Evolutionary conservation across 2,888 invertebrate species (phyloP).

Genomic region (Ditylenchus weischeri): DNA sequence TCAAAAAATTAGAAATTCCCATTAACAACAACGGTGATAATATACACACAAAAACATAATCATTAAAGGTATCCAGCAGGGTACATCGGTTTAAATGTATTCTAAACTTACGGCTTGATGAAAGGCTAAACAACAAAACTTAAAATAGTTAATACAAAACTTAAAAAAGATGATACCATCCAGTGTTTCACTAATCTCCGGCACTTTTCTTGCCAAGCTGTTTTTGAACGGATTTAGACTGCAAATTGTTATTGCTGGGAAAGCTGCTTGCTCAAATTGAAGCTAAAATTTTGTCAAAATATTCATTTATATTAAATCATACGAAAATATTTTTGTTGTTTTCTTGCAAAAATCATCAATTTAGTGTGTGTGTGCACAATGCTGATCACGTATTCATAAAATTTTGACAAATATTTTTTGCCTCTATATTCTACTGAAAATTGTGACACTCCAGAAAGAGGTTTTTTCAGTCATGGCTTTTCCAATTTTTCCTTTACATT

Average conservation of each 20-base stretch:
- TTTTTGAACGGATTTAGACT: constrained; percentile 54
- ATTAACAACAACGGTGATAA: too few species aligned
- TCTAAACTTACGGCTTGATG: not conserved
- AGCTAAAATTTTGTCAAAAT: constrained; percentile 42
- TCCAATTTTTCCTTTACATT: too few species aligned
- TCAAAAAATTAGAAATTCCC: too few species aligned
- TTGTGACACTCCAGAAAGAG: too few species aligned
- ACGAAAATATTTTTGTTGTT: not conserved
- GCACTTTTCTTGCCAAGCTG: constrained; percentile 49
- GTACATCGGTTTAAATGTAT: too few species aligned
- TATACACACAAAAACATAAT: too few species aligned
- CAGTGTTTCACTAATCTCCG: constrained; percentile 54
- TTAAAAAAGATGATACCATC: too few species aligned
- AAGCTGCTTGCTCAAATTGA: constrained; percentile 52
- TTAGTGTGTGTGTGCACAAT: not conserved
- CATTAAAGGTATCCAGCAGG: too few species aligned
- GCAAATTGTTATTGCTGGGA: constrained; percentile 56
- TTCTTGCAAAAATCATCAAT: not conserved
- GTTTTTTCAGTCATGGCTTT: too few species aligned
- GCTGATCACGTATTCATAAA: constrained; percentile 7
- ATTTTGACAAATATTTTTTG: constrained; percentile 11
- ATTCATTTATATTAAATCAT: constrained; percentile 6
- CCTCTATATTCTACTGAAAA: too few species aligned
- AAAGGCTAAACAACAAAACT: not conserved
- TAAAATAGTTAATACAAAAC: constrained; percentile 6